Conservation (phyloP, 2,797 vertebrate species). For the Parauchenoglanis punctatus region DNA sequence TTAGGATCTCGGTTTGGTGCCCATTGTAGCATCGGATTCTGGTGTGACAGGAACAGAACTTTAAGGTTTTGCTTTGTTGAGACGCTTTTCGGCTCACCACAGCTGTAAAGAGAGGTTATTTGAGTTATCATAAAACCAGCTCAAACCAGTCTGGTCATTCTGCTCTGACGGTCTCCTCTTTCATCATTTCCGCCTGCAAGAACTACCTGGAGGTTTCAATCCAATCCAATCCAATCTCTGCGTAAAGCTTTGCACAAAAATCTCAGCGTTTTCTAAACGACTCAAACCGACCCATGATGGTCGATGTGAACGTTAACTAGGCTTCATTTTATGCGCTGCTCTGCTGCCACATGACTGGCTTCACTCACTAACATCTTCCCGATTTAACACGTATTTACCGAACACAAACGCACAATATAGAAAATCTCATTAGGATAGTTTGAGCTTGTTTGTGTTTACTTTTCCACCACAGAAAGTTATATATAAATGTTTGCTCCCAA, state of each 20-base stretch:
- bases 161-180: too few species aligned
- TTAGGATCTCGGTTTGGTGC: neutral
- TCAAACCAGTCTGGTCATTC: neutral
- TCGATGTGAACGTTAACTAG: neutral
- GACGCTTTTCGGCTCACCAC: neutral
- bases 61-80: neutral
- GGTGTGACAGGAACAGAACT: neutral
- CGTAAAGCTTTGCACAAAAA: too few species aligned
- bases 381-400: neutral
- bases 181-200: neutral
- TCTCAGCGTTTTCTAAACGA: neutral
- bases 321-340: neutral
- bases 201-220: neutral
- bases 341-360: neutral
- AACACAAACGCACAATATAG: neutral
- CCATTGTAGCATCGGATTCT: neutral
- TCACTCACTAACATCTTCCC: neutral
- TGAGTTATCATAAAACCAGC: neutral
- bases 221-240: neutral
- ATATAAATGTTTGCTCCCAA: conserved; percentile 19
- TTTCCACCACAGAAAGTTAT: neutral
- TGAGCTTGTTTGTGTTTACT: neutral
- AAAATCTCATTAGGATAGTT: neutral
- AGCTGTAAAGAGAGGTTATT: neutral
- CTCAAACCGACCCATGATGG: neutral